Percentiles rank a stretch among this genome's conserved stretches.
These are phyloP conservation scores for Bemisia tabaci DNA, from an alignment of 1,140 invertebrate species.

Conservation along the genomic window DNA sequence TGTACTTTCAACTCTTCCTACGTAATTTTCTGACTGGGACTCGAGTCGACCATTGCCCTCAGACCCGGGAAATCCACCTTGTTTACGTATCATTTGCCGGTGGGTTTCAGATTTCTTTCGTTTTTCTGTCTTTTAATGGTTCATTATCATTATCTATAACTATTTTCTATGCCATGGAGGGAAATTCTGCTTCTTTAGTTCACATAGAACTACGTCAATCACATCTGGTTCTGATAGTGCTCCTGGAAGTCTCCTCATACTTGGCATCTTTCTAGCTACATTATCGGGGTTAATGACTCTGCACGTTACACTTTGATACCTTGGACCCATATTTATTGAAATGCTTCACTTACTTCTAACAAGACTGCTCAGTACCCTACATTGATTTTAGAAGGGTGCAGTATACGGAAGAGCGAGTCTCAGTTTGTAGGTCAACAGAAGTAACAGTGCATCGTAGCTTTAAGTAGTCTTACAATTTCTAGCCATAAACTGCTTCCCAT, in stretches of 20 bases:
- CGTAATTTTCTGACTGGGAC: not conserved
- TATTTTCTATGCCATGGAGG: too few relatives aligned
- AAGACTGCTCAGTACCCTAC: not conserved
- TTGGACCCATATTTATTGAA: not conserved
- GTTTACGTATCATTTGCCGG: not conserved
- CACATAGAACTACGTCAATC: not conserved
- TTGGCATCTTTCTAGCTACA: too few relatives aligned
- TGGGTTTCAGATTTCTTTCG: not conserved
- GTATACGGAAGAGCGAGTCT: too few relatives aligned
- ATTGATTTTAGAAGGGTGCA: not conserved
- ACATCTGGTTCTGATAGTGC: not conserved
- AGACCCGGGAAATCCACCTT: not conserved
- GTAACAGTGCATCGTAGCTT: not conserved
- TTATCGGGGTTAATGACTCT: not conserved
- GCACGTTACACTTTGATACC: not conserved
- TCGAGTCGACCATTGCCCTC: not conserved
- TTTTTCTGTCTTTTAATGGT: not conserved
- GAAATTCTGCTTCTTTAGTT: not conserved
- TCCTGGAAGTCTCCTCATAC: too few relatives aligned
- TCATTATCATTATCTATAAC: too few relatives aligned
- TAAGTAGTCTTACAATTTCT: not conserved
- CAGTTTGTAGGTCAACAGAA: not conserved
- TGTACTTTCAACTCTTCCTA: not conserved
- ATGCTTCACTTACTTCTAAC: not conserved
- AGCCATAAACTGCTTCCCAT: not conserved